Evolutionary conservation across 2,888 invertebrate species (phyloP).

Genomic region (Hemithea aestivaria): DNA sequence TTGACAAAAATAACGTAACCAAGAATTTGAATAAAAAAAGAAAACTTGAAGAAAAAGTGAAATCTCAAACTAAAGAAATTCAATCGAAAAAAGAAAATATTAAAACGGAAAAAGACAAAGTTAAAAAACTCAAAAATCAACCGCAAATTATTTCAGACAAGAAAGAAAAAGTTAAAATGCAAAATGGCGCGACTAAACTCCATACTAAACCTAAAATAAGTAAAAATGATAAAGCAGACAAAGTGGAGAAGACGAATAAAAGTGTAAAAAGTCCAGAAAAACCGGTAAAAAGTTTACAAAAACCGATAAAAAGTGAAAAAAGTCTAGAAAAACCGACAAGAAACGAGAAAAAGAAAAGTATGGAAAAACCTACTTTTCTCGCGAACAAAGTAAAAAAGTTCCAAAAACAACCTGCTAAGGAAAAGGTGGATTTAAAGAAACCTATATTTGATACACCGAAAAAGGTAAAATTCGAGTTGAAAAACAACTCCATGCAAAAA

Average conservation of each 20-base stretch:
- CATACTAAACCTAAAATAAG: too few relatives aligned
- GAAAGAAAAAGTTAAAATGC: too few relatives aligned
- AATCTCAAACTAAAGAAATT: slow-evolving; percentile 5
- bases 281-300: slow-evolving; percentile 2
- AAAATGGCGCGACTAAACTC: too few relatives aligned
- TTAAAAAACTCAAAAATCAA: slow-evolving; percentile 7
- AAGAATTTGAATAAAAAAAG: slow-evolving; percentile 18
- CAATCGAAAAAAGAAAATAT: slow-evolving; percentile 7
- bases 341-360: slow-evolving; percentile 1
- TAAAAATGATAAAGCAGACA: too few relatives aligned
- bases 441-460: slow-evolving; percentile 64
- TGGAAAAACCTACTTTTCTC: slow-evolving; percentile 29
- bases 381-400: slow-evolving; percentile 53
- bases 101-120: slow-evolving; percentile 6
- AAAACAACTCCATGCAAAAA: slow-evolving; percentile 84
- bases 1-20: slow-evolving; percentile 20
- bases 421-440: slow-evolving; percentile 25
- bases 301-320: slow-evolving; percentile 4
- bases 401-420: slow-evolving; percentile 37
- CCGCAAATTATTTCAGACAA: slow-evolving; percentile 5
- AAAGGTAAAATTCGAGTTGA: slow-evolving; percentile 85
- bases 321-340: slow-evolving; percentile 12
- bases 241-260: too few relatives aligned
- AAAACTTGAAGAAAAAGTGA: slow-evolving; percentile 7
- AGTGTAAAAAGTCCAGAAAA: neutral